Percentiles rank a stretch among this genome's conserved stretches.
Conservation (phyloP, 2,113 vertebrate species). For the Muscicapa adusta region DNA sequence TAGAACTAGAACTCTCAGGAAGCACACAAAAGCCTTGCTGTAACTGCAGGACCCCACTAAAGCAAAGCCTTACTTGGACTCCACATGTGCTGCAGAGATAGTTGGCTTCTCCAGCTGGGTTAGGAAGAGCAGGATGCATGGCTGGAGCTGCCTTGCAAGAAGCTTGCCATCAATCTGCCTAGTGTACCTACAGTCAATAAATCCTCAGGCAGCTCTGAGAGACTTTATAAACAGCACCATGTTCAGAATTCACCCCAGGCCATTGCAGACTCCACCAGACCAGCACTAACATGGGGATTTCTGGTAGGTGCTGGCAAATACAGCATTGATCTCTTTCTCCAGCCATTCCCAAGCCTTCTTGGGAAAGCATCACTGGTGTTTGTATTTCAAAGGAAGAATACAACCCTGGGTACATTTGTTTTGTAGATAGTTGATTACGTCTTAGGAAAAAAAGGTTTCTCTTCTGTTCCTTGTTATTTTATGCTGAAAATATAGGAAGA, state of each 20-base stretch:
- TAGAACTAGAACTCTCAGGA: background rate
- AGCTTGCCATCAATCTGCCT: background rate
- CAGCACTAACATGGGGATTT: background rate
- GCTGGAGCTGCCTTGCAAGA: background rate
- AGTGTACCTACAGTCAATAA: background rate
- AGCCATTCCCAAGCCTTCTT: background rate
- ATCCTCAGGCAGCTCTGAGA: background rate
- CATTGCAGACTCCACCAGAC: background rate
- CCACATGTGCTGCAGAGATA: background rate
- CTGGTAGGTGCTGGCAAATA: background rate
- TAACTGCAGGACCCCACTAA: background rate
- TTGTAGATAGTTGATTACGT: background rate
- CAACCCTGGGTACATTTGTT: background rate
- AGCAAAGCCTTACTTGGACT: background rate
- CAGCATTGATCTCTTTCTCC: background rate
- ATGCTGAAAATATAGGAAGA: background rate
- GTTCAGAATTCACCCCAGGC: background rate
- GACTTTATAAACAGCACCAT: background rate
- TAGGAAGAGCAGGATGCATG: background rate
- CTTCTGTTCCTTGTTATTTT: background rate
- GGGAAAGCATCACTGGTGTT: background rate
- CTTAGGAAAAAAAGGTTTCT: background rate
- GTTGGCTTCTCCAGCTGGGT: background rate
- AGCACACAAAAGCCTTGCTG: rapidly evolving
- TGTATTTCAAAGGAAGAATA: background rate